Evolutionary conservation across 2,888 invertebrate species (phyloP).

Genomic region (Geotrupes spiniger): DNA sequence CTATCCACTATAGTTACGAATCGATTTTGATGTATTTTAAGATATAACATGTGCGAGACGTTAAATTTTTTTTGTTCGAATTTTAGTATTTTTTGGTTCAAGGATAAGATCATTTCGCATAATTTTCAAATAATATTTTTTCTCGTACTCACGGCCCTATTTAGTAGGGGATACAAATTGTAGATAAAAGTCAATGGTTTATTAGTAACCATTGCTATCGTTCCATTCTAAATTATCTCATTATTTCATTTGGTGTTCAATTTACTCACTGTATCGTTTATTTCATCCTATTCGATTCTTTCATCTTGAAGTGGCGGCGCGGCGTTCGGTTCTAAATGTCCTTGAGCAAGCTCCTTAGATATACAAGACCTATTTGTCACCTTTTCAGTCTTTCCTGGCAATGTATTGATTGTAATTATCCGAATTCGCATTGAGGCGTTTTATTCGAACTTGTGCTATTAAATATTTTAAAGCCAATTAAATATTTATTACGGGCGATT

Average conservation of each 20-base stretch:
- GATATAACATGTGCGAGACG: no score
- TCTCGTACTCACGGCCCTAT: no score
- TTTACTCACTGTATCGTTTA: constrained; percentile 47
- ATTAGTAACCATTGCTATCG: constrained; percentile 43
- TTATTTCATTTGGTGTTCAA: constrained; percentile 47
- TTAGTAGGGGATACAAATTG: no score
- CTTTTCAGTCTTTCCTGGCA: constrained; percentile 24
- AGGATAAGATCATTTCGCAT: no score
- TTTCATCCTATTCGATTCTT: constrained; percentile 45
- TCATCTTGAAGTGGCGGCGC: constrained; percentile 42
- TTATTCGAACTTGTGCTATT: no score
- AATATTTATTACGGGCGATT: no score
- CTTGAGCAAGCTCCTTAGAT: constrained; percentile 45
- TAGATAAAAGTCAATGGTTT: constrained; percentile 18
- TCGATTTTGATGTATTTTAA: no score
- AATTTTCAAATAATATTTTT: no score
- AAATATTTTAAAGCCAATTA: no score
- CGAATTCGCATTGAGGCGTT: constrained; percentile 13
- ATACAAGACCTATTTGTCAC: constrained; percentile 45
- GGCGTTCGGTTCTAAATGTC: constrained; percentile 43
- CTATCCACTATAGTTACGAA: no score
- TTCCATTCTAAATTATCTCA: constrained; percentile 45
- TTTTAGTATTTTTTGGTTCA: no score
- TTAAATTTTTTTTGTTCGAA: no score
- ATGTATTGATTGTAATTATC: constrained; percentile 27